Evolutionary conservation across 2,797 vertebrate species (phyloP), one percentile per base, ranked within the genome.

Genomic region (Pagetopsis macropterus): DNA sequence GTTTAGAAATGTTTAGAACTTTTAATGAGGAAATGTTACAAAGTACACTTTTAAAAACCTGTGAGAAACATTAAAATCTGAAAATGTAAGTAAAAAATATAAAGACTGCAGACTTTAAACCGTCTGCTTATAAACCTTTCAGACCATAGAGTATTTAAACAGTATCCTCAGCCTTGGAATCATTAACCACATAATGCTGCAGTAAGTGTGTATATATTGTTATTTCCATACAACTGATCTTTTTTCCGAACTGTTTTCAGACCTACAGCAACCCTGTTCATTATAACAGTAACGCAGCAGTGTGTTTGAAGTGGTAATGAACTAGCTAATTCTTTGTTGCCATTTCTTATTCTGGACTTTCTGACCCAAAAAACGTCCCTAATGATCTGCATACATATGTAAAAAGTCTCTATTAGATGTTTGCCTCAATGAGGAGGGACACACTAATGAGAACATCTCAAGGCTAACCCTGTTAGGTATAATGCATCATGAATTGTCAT

Each of bases 221-320:
- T 11, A 65, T 72, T 68, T 48, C 61, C 72, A 64, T 23, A 37
- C 21, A 65, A 33, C 11, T 43, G 16, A 16, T 58, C 16, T 67
- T 64, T 64, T 23, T n/a, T 40, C 4, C 40, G 3, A 40, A 64
- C 63, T 68, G 72, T 66, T 78, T 62, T 14, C 51, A 81, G 44
- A 81, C 51, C 43, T 40, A 41, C 33, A 33, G 27, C 33, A 45
- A 50, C 31, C 23, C 9, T 11, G 19, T 15, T 79, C 58, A 75
- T 74, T 64, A 75, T 72, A 63, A 41, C 60, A 68, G 40, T 23
- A 49, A 66, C 1, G 2, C 17, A 73, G 67, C 50, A 46, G 31
- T 45, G 58, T 80, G 56, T 83, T 80, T 64, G 73, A 85, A 81
- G 72, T 77, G 75, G 13, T 76, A 84, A 87, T 76, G 73, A 71